A percentile compares a stretch with the other conserved stretches of the same genome.
Evolutionary conservation across 2,797 vertebrate species (phyloP).

Genomic region (Thripadectes ignobilis): DNA sequence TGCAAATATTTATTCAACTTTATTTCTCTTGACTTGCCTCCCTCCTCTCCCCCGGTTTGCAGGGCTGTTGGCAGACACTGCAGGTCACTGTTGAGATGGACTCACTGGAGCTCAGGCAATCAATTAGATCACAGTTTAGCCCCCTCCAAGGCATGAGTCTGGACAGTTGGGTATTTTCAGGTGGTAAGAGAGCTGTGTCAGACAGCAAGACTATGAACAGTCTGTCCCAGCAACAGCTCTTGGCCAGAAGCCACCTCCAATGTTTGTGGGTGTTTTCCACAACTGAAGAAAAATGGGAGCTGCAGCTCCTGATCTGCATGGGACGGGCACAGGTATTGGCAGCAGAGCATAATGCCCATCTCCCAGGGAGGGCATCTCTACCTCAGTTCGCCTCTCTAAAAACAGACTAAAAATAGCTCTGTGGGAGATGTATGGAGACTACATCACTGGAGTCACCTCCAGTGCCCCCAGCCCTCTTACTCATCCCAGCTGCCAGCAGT

Average conservation of each 20-base stretch:
- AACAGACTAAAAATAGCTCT: not conserved
- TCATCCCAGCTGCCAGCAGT: not conserved
- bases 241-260: not conserved
- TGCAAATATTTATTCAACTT: conserved; percentile 57
- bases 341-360: not conserved
- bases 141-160: not conserved
- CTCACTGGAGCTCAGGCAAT: not conserved
- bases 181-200: not conserved
- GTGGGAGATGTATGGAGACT: rapidly evolving
- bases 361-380: not conserved
- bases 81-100: conserved; percentile 24
- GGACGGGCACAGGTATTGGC: not conserved
- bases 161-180: not conserved
- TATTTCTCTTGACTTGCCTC: conserved; percentile 29
- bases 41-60: not conserved
- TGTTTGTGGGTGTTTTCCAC: conserved; percentile 9
- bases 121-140: not conserved
- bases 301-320: not conserved
- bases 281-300: not conserved
- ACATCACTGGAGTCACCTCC: not conserved
- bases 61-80: conserved; percentile 10
- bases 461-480: not conserved
- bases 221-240: not conserved
- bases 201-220: not conserved
- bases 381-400: not conserved